Percentiles rank a stretch among this genome's conserved stretches.
Evolutionary conservation across 2,797 vertebrate genomes (phyloP).

Genomic region (Meda fulgida): DNA sequence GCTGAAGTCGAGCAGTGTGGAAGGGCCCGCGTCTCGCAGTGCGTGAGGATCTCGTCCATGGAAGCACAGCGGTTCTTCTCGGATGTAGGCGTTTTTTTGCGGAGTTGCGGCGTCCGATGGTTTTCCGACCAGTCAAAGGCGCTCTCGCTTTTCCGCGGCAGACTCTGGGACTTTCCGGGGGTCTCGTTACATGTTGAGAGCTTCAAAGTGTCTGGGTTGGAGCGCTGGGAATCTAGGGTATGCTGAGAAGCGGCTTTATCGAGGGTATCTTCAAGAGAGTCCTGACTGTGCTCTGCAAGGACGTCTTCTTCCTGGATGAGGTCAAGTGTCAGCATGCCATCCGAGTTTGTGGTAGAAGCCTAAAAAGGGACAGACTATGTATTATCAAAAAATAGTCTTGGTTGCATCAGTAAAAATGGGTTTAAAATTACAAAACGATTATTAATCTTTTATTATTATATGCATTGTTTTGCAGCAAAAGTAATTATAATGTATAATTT

Average conservation of each 20-base stretch:
- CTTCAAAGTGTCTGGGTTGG: constrained; percentile 72
- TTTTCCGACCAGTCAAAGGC: constrained; percentile 67
- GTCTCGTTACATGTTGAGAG: constrained; percentile 58
- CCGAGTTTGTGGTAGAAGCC: constrained; percentile 91
- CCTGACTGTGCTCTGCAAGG: constrained; percentile 64
- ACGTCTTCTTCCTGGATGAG: constrained; percentile 90
- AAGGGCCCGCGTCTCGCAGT: constrained; percentile 69
- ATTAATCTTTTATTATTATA: neutral
- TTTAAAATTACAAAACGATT: neutral
- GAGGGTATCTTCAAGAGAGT: constrained; percentile 73
- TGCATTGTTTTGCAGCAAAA: neutral
- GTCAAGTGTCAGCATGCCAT: constrained; percentile 92
- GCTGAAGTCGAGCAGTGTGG: constrained; percentile 52
- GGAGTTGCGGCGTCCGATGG: constrained; percentile 78
- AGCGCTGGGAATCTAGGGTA: constrained; percentile 68
- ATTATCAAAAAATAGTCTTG: neutral
- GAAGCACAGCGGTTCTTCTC: constrained; percentile 91
- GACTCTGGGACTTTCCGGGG: constrained; percentile 76
- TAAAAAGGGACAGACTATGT: constrained; percentile 57
- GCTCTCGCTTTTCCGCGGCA: constrained; percentile 69
- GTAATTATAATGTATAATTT: neutral
- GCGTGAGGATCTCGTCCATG: constrained; percentile 88
- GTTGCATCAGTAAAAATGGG: neutral
- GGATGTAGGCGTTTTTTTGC: constrained; percentile 61
- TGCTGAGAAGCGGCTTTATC: constrained; percentile 74